Evolutionary conservation across 2,888 invertebrate genomes (phyloP).

Genomic region (Cylloceria caligata): DNA sequence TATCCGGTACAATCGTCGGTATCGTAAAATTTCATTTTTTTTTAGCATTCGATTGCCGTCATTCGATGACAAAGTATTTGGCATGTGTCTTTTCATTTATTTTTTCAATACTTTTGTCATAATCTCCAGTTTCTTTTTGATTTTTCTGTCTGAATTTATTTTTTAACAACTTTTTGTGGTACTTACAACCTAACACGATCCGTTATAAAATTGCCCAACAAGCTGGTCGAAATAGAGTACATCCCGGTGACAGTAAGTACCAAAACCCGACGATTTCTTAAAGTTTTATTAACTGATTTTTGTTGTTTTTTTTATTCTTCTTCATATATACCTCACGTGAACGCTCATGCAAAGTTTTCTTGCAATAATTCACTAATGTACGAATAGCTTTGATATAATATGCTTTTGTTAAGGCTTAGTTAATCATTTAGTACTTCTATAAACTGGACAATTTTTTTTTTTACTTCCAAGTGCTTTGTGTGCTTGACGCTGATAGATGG

Average conservation of each 20-base stretch:
- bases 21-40: neutral
- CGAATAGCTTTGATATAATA: slow-evolving; percentile 47
- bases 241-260: slow-evolving; percentile 85
- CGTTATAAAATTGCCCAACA: slow-evolving; percentile 84
- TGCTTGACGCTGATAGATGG: slow-evolving; percentile 66
- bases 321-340: slow-evolving; percentile 11
- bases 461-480: slow-evolving; percentile 67
- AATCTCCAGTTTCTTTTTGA: neutral
- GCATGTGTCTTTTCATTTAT: neutral
- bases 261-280: slow-evolving; percentile 61
- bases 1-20: slow-evolving; percentile 59
- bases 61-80: neutral
- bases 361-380: slow-evolving; percentile 39
- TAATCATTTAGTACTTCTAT: slow-evolving; percentile 32
- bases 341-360: slow-evolving; percentile 44
- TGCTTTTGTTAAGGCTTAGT: slow-evolving; percentile 59
- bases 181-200: slow-evolving; percentile 67
- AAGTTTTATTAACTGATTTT: slow-evolving; percentile 18
- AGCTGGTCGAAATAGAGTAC: slow-evolving; percentile 90
- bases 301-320: neutral
- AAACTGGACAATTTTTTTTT: slow-evolving; percentile 40
- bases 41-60: slow-evolving; percentile 9
- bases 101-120: neutral
- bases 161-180: slow-evolving; percentile 53
- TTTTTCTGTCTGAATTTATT: slow-evolving; percentile 34